Evolutionary conservation across 2,888 invertebrate species (phyloP).

Genomic region (Helobdella robusta): DNA sequence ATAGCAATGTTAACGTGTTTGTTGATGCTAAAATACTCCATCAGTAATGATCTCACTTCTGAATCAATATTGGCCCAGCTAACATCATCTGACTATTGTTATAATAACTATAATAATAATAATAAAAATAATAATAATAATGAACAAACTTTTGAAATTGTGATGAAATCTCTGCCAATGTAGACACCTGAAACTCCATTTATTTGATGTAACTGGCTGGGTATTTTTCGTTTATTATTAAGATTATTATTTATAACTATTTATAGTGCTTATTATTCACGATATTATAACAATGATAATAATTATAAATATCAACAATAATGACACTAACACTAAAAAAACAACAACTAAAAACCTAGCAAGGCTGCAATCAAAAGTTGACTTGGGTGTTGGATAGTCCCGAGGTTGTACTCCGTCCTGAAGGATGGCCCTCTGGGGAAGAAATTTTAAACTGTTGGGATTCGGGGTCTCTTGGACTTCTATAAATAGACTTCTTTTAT

Average conservation of each 20-base stretch:
- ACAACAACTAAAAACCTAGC: conserved; percentile 15
- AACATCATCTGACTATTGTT: not conserved
- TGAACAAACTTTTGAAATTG: conserved; percentile 68
- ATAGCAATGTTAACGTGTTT: conserved; percentile 1
- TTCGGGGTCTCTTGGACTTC: conserved; percentile 98
- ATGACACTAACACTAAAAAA: not conserved
- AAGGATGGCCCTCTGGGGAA: not conserved
- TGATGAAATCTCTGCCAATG: conserved; percentile 88
- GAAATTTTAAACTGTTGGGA: conserved; percentile 87
- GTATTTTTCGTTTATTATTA: not conserved
- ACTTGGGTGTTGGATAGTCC: not conserved
- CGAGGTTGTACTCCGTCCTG: not conserved
- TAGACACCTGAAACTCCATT: conserved; percentile 91
- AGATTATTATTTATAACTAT: not conserved
- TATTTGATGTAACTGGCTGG: conserved; percentile 73
- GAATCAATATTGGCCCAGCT: not conserved
- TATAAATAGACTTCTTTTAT: conserved; percentile 59
- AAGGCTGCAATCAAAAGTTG: not conserved
- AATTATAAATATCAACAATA: too few species aligned
- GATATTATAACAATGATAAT: too few species aligned
- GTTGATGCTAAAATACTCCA: conserved; percentile 17
- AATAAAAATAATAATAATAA: not conserved
- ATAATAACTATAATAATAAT: not conserved
- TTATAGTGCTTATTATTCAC: not conserved
- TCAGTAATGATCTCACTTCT: not conserved